Evolutionary conservation across 1,140 invertebrate species (phyloP).

Genomic region (Tribolium castaneum): DNA sequence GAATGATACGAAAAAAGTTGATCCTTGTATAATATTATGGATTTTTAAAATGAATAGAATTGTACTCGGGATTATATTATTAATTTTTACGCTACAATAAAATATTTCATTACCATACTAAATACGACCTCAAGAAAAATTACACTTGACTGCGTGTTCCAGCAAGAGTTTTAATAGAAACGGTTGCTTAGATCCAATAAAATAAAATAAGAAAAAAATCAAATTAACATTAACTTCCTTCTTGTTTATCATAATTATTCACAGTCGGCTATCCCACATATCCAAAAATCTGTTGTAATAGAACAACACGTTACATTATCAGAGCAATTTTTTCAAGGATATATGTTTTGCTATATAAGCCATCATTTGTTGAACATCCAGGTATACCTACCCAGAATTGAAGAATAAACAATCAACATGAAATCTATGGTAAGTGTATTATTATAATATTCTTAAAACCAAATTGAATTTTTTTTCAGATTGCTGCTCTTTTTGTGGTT

Average conservation of each 20-base stretch:
- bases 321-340: slow-evolving; percentile 9
- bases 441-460: not conserved
- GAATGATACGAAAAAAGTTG: too few species aligned
- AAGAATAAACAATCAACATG: not conserved
- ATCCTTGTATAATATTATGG: too few species aligned
- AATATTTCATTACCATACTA: too few species aligned
- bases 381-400: not conserved
- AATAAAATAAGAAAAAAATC: too few species aligned
- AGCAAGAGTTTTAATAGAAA: too few species aligned
- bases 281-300: not conserved
- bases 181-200: too few species aligned
- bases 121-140: too few species aligned
- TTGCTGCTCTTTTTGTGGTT: not conserved
- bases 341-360: not conserved
- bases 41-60: too few species aligned
- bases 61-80: too few species aligned
- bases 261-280: not conserved
- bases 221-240: not conserved
- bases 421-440: slow-evolving; percentile 3
- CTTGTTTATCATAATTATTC: not conserved
- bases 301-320: not conserved
- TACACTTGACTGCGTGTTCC: too few species aligned
- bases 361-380: too few species aligned
- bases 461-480: not conserved
- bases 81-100: too few species aligned